Evolutionary conservation across 2,113 vertebrate species (phyloP).

Genomic region (Cheilinus undulatus): DNA sequence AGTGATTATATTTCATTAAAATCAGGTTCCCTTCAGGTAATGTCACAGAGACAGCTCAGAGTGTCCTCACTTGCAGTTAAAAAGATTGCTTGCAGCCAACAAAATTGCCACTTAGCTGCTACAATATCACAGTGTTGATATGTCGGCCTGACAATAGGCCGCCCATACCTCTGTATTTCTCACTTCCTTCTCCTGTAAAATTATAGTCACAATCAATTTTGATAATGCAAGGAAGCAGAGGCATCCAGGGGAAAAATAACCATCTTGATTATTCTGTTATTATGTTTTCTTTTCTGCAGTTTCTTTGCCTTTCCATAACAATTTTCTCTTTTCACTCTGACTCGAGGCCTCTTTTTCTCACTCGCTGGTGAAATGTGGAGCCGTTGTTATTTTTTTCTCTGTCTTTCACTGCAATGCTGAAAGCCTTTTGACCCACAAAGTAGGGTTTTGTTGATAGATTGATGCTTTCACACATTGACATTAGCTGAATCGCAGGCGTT

Average conservation of each 20-base stretch:
- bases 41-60: slow-evolving; percentile 11
- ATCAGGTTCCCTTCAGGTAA: slow-evolving; percentile 24
- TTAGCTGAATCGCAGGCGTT: slow-evolving; percentile 79
- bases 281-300: slow-evolving; percentile 56
- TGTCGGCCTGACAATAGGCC: slow-evolving; percentile 54
- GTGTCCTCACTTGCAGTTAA: slow-evolving; percentile 32
- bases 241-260: slow-evolving; percentile 69
- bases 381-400: slow-evolving; percentile 32
- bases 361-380: slow-evolving; percentile 56
- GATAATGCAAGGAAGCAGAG: slow-evolving; percentile 69
- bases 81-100: slow-evolving; percentile 25
- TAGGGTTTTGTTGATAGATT: slow-evolving; percentile 85
- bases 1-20: slow-evolving; percentile 17
- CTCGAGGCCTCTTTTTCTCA: slow-evolving; percentile 67
- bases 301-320: slow-evolving; percentile 73
- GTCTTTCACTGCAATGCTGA: slow-evolving; percentile 63
- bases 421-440: slow-evolving; percentile 84
- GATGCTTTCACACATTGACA: slow-evolving; percentile 82
- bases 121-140: slow-evolving; percentile 64
- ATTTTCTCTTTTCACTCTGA: slow-evolving; percentile 77
- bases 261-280: slow-evolving; percentile 77
- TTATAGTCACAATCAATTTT: slow-evolving; percentile 76
- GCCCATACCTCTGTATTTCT: slow-evolving; percentile 45
- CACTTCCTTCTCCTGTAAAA: slow-evolving; percentile 57
- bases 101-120: slow-evolving; percentile 70